Conservation (phyloP, 2,888 invertebrate species). For the Didymodactylos carnosus region DNA sequence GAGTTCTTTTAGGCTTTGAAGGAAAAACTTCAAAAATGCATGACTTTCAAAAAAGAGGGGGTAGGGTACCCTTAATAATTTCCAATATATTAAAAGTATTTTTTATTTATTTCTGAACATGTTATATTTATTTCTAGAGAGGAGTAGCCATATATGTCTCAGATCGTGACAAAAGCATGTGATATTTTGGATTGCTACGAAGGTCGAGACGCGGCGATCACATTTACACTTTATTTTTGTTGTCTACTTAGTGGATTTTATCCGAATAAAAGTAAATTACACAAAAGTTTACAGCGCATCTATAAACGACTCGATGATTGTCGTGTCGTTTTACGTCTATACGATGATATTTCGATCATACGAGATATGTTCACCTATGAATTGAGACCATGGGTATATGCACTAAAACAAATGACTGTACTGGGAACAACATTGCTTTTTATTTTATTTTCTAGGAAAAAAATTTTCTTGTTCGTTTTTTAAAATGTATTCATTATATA, state of each 20-base stretch:
- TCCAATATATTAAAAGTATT: no score
- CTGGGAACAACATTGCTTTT: not conserved
- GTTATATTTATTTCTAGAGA: no score
- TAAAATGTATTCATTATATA: not conserved
- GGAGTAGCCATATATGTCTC: not conserved
- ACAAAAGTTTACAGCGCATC: not conserved
- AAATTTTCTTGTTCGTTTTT: not conserved
- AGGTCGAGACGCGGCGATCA: slow-evolving; percentile 12
- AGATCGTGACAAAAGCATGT: not conserved
- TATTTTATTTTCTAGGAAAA: not conserved
- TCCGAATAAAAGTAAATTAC: not conserved
- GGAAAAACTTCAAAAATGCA: no score
- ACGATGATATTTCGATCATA: slow-evolving; percentile 6
- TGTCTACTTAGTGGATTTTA: slow-evolving; percentile 4
- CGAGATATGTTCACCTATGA: slow-evolving; percentile 7
- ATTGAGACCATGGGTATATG: not conserved
- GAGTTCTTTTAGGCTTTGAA: no score
- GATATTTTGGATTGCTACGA: slow-evolving; percentile 7
- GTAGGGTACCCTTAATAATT: no score
- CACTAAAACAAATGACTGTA: not conserved
- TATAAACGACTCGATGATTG: slow-evolving; percentile 3
- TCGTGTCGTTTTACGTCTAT: slow-evolving; percentile 11
- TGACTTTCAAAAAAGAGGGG: no score
- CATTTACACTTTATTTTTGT: slow-evolving; percentile 6
- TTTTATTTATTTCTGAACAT: no score